A percentile compares a stretch with the other conserved stretches of the same genome.
These are phyloP conservation scores for Mormyrus hasselquistii DNA, from an alignment of 2,797 vertebrate species.

Conservation along the genomic window DNA sequence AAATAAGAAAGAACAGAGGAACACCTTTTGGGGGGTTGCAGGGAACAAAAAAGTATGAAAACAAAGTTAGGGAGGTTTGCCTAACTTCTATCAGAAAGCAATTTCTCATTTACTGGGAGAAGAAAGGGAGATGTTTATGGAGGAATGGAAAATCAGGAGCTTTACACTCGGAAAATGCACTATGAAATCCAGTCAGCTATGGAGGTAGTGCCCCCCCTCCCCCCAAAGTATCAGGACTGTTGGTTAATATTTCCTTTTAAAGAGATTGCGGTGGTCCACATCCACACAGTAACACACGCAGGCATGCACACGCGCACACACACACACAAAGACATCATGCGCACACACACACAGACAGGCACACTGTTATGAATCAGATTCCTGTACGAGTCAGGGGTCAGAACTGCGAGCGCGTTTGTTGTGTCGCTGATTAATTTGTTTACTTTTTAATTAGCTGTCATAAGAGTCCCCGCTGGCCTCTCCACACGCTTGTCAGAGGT, in stretches of 20 bases:
- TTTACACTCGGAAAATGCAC: background rate
- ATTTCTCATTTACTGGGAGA: background rate
- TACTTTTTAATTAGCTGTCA: background rate
- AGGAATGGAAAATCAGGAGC: background rate
- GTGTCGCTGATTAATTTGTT: background rate
- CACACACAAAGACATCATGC: background rate
- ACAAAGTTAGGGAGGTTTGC: background rate
- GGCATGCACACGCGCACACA: background rate
- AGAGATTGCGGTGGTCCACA: background rate
- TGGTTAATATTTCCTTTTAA: background rate
- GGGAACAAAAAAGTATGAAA: background rate
- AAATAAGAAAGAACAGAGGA: background rate
- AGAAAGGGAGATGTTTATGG: background rate
- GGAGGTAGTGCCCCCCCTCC: background rate
- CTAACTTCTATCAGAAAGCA: background rate
- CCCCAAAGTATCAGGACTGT: background rate
- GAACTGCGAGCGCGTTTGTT: background rate
- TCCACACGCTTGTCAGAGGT: background rate
- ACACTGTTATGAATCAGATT: background rate
- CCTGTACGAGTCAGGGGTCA: background rate
- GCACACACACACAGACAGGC: background rate
- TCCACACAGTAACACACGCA: background rate
- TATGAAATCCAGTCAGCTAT: background rate
- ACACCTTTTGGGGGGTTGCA: background rate
- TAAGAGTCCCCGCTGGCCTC: background rate